Evolutionary conservation across 1,140 invertebrate genomes (phyloP).

Genomic region (Zophobas morio): DNA sequence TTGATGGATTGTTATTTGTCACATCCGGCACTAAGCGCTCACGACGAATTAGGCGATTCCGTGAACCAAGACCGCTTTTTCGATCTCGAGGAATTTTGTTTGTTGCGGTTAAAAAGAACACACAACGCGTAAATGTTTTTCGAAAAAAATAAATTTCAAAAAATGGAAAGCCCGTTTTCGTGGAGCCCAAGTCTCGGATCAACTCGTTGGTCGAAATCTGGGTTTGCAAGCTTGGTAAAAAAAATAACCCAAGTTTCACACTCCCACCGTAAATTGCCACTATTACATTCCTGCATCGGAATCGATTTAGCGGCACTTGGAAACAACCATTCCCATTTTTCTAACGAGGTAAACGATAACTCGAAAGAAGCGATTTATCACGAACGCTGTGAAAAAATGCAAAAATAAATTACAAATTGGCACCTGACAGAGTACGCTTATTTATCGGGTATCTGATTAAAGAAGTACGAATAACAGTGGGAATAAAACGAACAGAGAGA

Average conservation of each 20-base stretch:
- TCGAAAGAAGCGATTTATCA: slow-evolving; percentile 25
- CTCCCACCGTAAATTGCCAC: too few relatives aligned
- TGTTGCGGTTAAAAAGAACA: too few relatives aligned
- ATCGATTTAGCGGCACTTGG: not conserved
- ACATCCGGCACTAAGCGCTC: slow-evolving; percentile 2
- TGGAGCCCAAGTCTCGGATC: too few relatives aligned
- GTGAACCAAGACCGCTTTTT: not conserved
- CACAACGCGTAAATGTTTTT: too few relatives aligned
- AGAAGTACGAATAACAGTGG: slow-evolving; percentile 4
- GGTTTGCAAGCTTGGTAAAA: too few relatives aligned
- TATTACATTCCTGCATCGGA: not conserved
- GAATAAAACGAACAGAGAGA: slow-evolving; percentile 13
- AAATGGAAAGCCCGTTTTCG: too few relatives aligned
- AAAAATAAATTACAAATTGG: slow-evolving; percentile 26
- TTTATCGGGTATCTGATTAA: slow-evolving; percentile 13
- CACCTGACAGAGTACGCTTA: slow-evolving; percentile 14
- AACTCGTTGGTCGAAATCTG: too few relatives aligned
- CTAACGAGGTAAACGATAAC: not conserved
- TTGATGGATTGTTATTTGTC: slow-evolving; percentile 30
- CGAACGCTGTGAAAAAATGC: slow-evolving; percentile 25
- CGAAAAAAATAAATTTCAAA: too few relatives aligned
- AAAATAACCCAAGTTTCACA: too few relatives aligned
- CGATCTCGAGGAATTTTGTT: not conserved
- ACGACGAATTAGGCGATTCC: not conserved
- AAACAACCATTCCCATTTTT: not conserved